Percentiles rank a stretch among this genome's conserved stretches.
Conservation (phyloP, 1,140 invertebrate species). For the Diabrotica undecimpunctata region DNA sequence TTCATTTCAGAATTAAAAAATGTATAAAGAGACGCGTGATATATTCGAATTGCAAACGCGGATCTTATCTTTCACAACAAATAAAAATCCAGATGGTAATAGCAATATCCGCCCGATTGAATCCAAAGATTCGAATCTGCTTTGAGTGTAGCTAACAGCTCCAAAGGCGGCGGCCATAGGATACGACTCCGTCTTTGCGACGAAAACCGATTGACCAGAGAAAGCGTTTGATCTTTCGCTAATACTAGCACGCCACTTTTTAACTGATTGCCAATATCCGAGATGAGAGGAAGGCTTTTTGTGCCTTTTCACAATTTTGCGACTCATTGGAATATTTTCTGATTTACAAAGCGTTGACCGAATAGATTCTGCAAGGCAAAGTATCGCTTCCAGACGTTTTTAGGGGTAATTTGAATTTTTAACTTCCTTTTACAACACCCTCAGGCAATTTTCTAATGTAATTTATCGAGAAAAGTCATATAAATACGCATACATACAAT, state of each 20-base stretch:
- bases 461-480: neutral
- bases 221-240: conserved; percentile 28
- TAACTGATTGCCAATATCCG: conserved; percentile 27
- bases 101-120: conserved; percentile 11
- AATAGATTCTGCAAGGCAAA: neutral
- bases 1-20: too few relatives aligned
- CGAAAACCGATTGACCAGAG: conserved; percentile 26
- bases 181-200: conserved; percentile 21
- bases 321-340: neutral
- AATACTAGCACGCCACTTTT: conserved; percentile 29
- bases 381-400: neutral
- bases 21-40: too few relatives aligned
- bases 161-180: neutral
- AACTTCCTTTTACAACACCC: neutral
- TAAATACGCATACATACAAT: too few relatives aligned
- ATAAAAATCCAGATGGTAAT: neutral
- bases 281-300: conserved; percentile 16
- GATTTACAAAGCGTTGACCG: neutral
- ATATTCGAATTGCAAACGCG: too few relatives aligned
- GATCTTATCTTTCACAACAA: too few relatives aligned
- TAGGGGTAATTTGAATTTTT: neutral
- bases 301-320: neutral
- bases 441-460: neutral
- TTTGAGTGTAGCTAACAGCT: conserved; percentile 4
- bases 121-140: conserved; percentile 8